Conservation (phyloP, 2,113 vertebrate genomes). For the Hemicordylus capensis region DNA sequence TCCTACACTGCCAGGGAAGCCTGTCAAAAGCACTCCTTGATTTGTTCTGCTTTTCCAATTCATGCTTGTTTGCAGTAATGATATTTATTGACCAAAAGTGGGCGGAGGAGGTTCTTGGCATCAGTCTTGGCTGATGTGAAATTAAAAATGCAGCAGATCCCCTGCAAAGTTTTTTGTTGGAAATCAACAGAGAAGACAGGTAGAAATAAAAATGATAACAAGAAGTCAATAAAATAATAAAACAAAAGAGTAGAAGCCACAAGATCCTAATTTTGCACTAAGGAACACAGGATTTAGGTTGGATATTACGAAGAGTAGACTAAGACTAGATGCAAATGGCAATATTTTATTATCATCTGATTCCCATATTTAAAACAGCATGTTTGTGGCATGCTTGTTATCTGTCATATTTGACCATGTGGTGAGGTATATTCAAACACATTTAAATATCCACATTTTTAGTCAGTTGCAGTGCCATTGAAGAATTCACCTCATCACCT, state of each 20-base stretch:
- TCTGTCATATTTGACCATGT: background rate
- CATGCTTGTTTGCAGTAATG: slow-evolving; percentile 66
- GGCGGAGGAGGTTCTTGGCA: slow-evolving; percentile 49
- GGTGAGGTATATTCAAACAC: background rate
- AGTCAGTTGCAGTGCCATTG: background rate
- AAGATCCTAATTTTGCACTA: background rate
- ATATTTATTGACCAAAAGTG: slow-evolving; percentile 68
- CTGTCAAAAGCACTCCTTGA: slow-evolving; percentile 75
- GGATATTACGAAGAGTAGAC: background rate
- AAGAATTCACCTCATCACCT: background rate
- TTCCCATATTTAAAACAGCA: background rate
- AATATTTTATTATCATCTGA: background rate
- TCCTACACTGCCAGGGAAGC: slow-evolving; percentile 70
- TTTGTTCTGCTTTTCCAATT: slow-evolving; percentile 64
- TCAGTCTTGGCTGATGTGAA: slow-evolving; percentile 60
- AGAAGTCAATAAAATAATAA: background rate
- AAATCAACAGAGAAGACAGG: background rate
- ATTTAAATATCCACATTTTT: background rate
- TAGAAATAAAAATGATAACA: background rate
- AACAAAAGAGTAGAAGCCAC: background rate
- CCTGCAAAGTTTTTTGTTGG: slow-evolving; percentile 28
- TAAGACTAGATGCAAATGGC: background rate
- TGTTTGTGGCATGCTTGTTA: background rate
- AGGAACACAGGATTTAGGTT: background rate
- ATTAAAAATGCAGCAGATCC: slow-evolving; percentile 22